These are phyloP conservation scores for Enteromius afrohamiltoni DNA, from an alignment of 2,797 vertebrate genomes.

Conservation along the genomic window DNA sequence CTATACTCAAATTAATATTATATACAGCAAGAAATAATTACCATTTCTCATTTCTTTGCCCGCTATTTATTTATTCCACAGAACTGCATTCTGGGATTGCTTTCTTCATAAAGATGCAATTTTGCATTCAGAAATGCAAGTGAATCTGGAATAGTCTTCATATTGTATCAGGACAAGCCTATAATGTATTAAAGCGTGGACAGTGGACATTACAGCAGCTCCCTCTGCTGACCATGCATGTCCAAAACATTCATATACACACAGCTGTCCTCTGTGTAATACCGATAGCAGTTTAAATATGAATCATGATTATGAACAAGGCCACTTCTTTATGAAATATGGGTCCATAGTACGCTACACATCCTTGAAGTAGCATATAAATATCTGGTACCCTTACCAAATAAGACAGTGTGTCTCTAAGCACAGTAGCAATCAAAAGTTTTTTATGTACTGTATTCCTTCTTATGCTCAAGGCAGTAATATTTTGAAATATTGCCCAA, in stretches of 20 bases:
- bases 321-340: neutral
- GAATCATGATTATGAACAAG: neutral
- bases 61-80: neutral
- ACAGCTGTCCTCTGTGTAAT: neutral
- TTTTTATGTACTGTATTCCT: no score
- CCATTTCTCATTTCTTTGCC: neutral
- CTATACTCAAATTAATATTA: neutral
- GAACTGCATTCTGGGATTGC: neutral
- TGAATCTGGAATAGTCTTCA: neutral
- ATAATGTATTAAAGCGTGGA: neutral
- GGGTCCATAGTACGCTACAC: neutral
- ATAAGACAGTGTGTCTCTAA: neutral
- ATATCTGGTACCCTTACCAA: neutral
- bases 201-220: neutral
- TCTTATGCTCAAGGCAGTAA: neutral
- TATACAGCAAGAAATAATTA: neutral
- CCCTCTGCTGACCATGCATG: conserved; percentile 48
- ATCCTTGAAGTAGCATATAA: neutral
- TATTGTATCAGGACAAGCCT: neutral
- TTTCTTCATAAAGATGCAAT: neutral
- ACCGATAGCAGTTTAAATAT: neutral
- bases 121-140: neutral
- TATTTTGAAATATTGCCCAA: neutral
- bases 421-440: neutral
- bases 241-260: neutral